A percentile compares a stretch with the other conserved stretches of the same genome.
Conservation (phyloP, 92 coral and sea anemone species). For the Ricordea florida region DNA sequence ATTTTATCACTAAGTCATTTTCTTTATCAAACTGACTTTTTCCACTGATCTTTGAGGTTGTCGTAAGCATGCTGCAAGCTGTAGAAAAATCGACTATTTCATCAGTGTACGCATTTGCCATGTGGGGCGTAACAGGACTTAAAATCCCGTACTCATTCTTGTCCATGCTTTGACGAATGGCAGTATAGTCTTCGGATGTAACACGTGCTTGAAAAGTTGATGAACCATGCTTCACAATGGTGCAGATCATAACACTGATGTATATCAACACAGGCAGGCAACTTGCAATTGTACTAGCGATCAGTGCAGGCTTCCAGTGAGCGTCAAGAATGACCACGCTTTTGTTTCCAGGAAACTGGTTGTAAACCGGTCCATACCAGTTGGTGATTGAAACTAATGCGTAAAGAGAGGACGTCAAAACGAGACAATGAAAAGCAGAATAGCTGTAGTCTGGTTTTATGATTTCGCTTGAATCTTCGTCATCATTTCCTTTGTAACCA, state of each 20-base stretch:
- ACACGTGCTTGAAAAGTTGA: neutral
- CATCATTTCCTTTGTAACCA: no score
- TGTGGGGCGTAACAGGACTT: neutral
- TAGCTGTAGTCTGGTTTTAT: neutral
- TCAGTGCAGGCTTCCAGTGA: slow-evolving; percentile 45
- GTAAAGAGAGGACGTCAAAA: slow-evolving; percentile 42
- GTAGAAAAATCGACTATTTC: neutral
- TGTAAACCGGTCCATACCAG: slow-evolving; percentile 49
- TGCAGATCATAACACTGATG: slow-evolving; percentile 36
- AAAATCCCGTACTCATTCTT: neutral
- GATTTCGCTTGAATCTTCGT: neutral
- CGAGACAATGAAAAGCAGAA: slow-evolving; percentile 30
- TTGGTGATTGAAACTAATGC: slow-evolving; percentile 38
- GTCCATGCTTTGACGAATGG: neutral
- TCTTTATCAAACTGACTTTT: neutral
- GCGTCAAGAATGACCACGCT: neutral
- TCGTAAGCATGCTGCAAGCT: neutral
- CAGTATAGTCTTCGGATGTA: neutral
- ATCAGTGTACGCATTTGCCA: neutral
- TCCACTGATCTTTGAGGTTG: neutral
- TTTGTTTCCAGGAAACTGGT: neutral
- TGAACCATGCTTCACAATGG: slow-evolving; percentile 1
- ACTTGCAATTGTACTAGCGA: slow-evolving; percentile 19
- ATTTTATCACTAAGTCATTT: slow-evolving; percentile 1
- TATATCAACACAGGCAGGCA: slow-evolving; percentile 27